Percentiles rank a stretch among this genome's conserved stretches.
phyloP scores from a whole-genome alignment of 1,140 invertebrate species.

The Steinernema feltiae region DNA sequence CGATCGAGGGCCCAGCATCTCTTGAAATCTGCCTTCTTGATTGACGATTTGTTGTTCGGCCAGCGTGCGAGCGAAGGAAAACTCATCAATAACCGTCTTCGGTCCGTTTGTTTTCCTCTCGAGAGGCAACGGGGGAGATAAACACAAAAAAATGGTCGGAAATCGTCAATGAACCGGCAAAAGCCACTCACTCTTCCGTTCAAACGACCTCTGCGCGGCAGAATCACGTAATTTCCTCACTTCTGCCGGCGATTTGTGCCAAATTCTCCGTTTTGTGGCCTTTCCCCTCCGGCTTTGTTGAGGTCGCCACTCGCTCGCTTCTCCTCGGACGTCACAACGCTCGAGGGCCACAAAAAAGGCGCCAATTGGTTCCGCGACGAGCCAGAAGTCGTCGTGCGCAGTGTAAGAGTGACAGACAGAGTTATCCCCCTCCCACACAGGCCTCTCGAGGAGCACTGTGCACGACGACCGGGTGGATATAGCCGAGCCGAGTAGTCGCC shows the following conservation, averaged over 20 bases:
- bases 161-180: too few species aligned
- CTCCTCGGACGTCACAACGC: too few species aligned
- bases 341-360: background rate
- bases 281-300: background rate
- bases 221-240: too few species aligned
- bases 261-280: background rate
- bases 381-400: too few species aligned
- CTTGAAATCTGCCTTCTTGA: background rate
- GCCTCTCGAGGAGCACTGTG: slow-evolving; percentile 5
- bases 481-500: background rate
- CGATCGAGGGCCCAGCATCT: background rate
- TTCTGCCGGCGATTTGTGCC: too few species aligned
- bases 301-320: too few species aligned
- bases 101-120: background rate
- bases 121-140: background rate
- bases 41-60: background rate
- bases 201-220: too few species aligned
- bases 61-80: background rate
- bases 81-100: background rate
- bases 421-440: background rate
- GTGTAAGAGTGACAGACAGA: background rate
- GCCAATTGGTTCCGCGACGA: slow-evolving; percentile 3
- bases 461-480: background rate
- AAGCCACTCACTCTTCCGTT: too few species aligned
- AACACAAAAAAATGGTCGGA: too few species aligned